Percentiles rank a stretch among this genome's conserved stretches.
Evolutionary conservation across 2,888 invertebrate species (phyloP).

Genomic region (Digitonthophagus gazella): DNA sequence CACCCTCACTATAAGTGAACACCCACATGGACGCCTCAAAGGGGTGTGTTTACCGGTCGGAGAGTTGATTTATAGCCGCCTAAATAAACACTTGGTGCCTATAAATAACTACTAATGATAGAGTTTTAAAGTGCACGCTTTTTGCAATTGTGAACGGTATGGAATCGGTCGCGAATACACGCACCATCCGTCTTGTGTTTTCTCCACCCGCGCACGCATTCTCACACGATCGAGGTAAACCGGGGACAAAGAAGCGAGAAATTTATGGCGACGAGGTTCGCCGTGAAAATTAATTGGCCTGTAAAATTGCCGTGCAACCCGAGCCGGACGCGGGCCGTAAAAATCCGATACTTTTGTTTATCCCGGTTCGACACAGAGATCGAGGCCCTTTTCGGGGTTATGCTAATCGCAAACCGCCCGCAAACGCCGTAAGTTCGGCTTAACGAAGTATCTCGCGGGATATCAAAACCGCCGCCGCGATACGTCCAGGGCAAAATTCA

Average conservation of each 20-base stretch:
- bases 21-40: not conserved
- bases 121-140: not conserved
- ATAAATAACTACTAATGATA: not conserved
- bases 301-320: conserved; percentile 13
- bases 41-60: not conserved
- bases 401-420: not conserved
- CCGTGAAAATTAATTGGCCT: conserved; percentile 15
- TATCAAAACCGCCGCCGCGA: not conserved
- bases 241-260: conserved; percentile 15
- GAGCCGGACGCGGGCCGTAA: conserved; percentile 8
- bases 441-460: not conserved
- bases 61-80: not conserved
- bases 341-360: conserved; percentile 16
- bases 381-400: not conserved
- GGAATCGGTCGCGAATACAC: not conserved
- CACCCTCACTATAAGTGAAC: not conserved
- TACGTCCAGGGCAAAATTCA: conserved; percentile 19
- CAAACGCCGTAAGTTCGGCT: not conserved
- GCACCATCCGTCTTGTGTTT: conserved; percentile 11
- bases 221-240: conserved; percentile 12
- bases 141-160: not conserved
- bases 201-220: conserved; percentile 17
- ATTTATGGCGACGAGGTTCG: conserved; percentile 5
- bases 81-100: not conserved
- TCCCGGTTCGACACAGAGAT: not conserved